Base-by-base conservation (phyloP, 2,888 invertebrate genomes). In the Cantharis lateralis region DNA sequence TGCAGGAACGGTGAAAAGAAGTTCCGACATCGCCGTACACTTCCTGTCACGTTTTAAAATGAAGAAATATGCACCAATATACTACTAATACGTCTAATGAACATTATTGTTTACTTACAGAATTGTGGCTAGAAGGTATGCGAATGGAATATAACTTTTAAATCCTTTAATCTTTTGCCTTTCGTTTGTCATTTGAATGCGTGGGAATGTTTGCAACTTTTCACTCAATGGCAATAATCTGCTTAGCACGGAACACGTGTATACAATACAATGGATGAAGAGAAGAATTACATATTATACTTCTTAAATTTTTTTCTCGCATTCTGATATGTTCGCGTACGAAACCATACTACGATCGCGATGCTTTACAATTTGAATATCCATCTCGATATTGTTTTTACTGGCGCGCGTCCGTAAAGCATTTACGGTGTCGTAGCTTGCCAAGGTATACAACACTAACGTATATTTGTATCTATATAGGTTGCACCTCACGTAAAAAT, bases 401-500 rank as follows among this genome's bases (percentile, higher is more conserved):
- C 85, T 86, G 84, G 84, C 85, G 81, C 82, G 81, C 82, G 83
- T 82, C 83, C 82, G 83, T 82, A 66, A 48, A 48, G n/a, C 48
- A 48, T 81, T 80, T 76, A 74, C 80, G 75, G 79, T 80, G 79
- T 80, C 82, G 77, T 72, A 71, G 80, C 81, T 81, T 82, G 85
- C 84, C 84, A 84, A 85, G 83, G 84, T 84, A 85, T 84, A 84
- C 85, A 84, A 81, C 81, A 82, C 82, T 80, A 80, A 79, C 81
- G 82, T 81, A 80, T 84, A 83, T 85, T 84, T 85, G 82, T 84
- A 20, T 66, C 18, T 66, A 83, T 66, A 83, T 86, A 84, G 80
- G 80, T 82, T 82, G 82, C 82, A 83, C 84, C 80, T 82, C 78
- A 76, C 84, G 83, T 83, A 84, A 86, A 85, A 86, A 85, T 85